Base-by-base conservation (phyloP, 2,888 invertebrate genomes). In the Plagodis dolabraria region DNA sequence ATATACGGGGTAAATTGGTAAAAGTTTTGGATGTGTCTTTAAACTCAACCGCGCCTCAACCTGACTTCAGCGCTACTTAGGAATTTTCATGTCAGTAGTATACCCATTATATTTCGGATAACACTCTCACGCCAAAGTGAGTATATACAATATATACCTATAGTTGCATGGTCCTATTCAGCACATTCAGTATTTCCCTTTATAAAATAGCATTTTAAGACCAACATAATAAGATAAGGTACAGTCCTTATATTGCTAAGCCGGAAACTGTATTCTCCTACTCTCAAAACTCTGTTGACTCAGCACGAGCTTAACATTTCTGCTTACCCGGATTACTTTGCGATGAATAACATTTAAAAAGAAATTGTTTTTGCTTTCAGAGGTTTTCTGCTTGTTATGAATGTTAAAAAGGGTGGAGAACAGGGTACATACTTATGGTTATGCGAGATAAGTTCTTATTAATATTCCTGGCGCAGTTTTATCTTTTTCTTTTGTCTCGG, bases 401-500 rank as follows among this genome's bases (percentile, higher is more conserved):
- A 80, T 81, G 79, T 54, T 48, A 62, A 62, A 55, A 69, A 65
- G 70, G 67, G 69, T 69, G 63, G 68, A 68, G 69, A 71, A 68
- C 60, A 68, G 74, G 74, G 71, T 74, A 68, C 22, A 33, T 45
- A 49, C 70, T 74, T 76, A 76, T 72, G 74, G 75, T 69, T 71
- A 72, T 61, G 69, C 72, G 77, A 80, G 80, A 86, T 84, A 85
- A 86, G 83, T 83, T 82, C 82, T 83, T 87, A 86, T 88, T 88
- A 87, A 87, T 86, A 87, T 89, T 86, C 83, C 80, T 77, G 76
- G 81, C 75, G 77, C 68, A 75, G 80, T 83, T 85, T 86, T 80
- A 83, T 76, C 22, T 22, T 22, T 22, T 85, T 85, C 86, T 87
- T 89, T 90, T 91, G 89, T 90, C 83, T 88, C 76, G 60, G 57